These are phyloP conservation scores for Microcebus lehilahytsara DNA, from an alignment of 2,113 vertebrate species.

Conservation along the genomic window DNA sequence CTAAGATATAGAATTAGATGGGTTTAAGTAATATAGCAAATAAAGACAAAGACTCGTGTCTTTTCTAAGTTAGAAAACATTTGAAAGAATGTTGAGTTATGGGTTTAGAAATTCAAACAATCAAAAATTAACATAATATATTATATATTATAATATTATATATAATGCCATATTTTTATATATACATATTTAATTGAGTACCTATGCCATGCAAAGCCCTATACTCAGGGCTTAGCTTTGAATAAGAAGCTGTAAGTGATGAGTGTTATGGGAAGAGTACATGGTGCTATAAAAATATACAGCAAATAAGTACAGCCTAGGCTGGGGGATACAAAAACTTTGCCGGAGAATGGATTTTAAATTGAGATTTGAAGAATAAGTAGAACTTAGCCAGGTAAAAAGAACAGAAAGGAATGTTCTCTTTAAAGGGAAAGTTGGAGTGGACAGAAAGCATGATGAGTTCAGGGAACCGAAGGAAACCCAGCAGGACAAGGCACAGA, in stretches of 20 bases:
- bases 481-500: background rate
- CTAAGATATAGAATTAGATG: background rate
- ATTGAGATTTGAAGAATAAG: background rate
- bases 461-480: background rate
- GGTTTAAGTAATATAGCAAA: background rate
- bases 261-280: background rate
- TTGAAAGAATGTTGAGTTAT: background rate
- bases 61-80: conserved; percentile 27
- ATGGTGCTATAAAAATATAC: background rate
- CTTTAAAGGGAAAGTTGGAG: background rate
- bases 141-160: background rate
- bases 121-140: background rate
- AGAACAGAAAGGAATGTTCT: background rate
- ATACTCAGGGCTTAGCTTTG: background rate
- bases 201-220: background rate
- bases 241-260: background rate
- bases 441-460: background rate
- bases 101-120: background rate
- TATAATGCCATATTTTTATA: background rate
- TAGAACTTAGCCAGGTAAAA: background rate
- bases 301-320: background rate
- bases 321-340: background rate
- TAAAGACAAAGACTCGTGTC: background rate
- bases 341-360: background rate
- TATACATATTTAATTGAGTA: background rate